These are phyloP conservation scores for Orientallactaga bullata DNA, from an alignment of 2,113 vertebrate genomes.

Conservation along the genomic window DNA sequence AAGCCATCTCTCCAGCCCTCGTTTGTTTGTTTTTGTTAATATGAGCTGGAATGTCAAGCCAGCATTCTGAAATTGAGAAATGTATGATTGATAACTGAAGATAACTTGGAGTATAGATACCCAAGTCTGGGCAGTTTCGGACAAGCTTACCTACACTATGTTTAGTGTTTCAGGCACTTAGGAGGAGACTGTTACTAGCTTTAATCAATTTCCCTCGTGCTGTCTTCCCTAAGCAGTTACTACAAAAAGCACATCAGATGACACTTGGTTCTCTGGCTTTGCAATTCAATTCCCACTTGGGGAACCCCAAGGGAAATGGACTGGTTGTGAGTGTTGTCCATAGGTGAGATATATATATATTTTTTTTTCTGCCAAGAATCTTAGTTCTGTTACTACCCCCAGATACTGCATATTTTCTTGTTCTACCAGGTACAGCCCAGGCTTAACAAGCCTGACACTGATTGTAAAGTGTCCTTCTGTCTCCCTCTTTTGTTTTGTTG, in stretches of 20 bases:
- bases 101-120: not conserved
- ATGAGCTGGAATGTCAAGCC: not conserved
- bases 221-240: not conserved
- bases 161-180: not conserved
- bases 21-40: constrained; percentile 50
- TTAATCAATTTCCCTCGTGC: not conserved
- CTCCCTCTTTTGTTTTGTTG: not conserved
- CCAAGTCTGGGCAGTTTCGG: not conserved
- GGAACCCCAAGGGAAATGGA: not conserved
- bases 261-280: rapidly evolving
- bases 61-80: not conserved
- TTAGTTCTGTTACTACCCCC: not conserved
- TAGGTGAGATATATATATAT: not conserved
- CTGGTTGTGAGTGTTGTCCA: not conserved
- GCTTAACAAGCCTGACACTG: not conserved
- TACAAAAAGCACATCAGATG: not conserved
- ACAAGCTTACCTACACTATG: not conserved
- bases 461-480: not conserved
- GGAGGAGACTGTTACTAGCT: not conserved
- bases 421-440: not conserved
- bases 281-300: not conserved
- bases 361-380: not conserved
- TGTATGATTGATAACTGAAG: not conserved
- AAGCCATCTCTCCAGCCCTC: too few relatives aligned
- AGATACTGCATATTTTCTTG: not conserved